These are phyloP conservation scores for Diachasma alloeum DNA, from an alignment of 1,140 invertebrate species.

Conservation along the genomic window DNA sequence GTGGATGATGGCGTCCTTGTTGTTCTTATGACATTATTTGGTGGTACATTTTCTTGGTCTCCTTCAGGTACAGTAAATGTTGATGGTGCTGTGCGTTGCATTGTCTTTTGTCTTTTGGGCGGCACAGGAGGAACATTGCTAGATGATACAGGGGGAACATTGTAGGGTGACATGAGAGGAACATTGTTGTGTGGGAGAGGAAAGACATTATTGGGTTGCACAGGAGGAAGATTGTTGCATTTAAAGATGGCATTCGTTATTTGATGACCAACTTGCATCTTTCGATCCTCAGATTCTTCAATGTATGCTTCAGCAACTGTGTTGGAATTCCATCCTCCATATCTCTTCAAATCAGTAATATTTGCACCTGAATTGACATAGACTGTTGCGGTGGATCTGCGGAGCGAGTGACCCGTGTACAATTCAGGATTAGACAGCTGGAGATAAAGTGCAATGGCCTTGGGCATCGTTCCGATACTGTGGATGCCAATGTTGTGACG, in stretches of 20 bases:
- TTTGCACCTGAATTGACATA: background rate
- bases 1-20: no score
- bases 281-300: constrained; percentile 2
- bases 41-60: background rate
- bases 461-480: background rate
- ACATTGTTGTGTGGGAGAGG: background rate
- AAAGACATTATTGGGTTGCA: background rate
- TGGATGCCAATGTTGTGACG: background rate
- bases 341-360: constrained; percentile 4
- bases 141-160: background rate
- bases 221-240: background rate
- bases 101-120: background rate
- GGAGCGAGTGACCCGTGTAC: no score
- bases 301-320: constrained; percentile 14
- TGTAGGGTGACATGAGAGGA: background rate
- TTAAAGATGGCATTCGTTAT: background rate
- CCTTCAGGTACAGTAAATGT: background rate
- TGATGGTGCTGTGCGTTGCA: background rate
- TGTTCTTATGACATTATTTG: no score
- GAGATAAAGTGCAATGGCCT: background rate
- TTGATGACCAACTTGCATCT: constrained; percentile 8
- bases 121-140: background rate
- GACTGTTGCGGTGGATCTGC: background rate
- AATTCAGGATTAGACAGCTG: no score
- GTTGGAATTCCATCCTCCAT: background rate